These are phyloP conservation scores for Strix aluco DNA, from an alignment of 2,113 vertebrate genomes.

Conservation along the genomic window DNA sequence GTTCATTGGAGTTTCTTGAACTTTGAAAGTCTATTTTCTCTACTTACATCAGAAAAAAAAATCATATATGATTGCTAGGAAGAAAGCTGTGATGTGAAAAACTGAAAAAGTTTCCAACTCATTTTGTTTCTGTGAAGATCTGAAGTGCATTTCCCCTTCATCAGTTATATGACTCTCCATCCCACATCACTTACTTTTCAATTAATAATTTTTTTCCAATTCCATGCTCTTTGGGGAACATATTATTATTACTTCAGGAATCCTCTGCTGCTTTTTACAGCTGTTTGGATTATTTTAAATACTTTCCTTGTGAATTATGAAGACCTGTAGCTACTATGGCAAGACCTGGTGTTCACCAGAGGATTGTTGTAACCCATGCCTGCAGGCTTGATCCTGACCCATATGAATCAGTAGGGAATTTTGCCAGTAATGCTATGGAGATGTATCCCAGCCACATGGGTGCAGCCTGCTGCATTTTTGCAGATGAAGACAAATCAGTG, in stretches of 20 bases:
- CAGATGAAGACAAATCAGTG: not conserved
- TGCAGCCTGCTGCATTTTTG: not conserved
- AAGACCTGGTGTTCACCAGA: not conserved
- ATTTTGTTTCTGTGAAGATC: not conserved
- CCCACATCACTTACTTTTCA: conserved; percentile 30
- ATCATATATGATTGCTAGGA: not conserved
- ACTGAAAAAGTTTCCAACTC: not conserved
- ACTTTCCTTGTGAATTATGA: not conserved
- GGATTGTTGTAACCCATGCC: not conserved
- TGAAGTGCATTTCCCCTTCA: not conserved
- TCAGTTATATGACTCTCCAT: not conserved
- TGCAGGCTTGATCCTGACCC: not conserved
- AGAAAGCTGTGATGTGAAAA: not conserved
- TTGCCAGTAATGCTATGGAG: not conserved
- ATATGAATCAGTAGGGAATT: not conserved
- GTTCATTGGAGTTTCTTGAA: not conserved
- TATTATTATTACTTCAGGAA: conserved; percentile 41
- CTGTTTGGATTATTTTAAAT: not conserved
- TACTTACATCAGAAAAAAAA: not conserved
- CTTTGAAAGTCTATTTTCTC: not conserved
- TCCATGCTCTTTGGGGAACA: conserved; percentile 9
- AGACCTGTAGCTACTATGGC: not conserved
- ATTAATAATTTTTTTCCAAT: conserved; percentile 7
- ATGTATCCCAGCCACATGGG: not conserved
- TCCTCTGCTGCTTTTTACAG: conserved; percentile 18